These are phyloP conservation scores for Paragorgia papillata DNA, from an alignment of 92 coral and sea anemone genomes.

Conservation along the genomic window DNA sequence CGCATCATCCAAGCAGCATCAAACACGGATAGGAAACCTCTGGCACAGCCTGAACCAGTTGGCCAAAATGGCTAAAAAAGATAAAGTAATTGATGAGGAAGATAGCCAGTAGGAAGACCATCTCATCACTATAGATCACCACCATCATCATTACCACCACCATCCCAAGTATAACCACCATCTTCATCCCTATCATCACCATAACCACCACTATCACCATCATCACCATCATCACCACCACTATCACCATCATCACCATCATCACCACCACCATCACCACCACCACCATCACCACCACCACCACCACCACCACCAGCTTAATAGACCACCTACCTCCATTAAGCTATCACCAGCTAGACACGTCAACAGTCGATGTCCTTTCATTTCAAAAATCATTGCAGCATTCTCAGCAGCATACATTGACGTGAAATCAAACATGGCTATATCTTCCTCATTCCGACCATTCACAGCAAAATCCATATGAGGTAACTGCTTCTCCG, in stretches of 20 bases:
- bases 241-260: no score
- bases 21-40: conserved; percentile 90
- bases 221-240: no score
- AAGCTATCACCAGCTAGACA: conserved; percentile 90
- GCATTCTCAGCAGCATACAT: conserved; percentile 94
- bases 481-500: conserved; percentile 80
- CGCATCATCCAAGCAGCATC: conserved; percentile 98
- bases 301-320: no score
- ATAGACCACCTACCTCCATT: conserved; percentile 73
- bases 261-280: no score
- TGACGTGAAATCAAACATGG: conserved; percentile 98
- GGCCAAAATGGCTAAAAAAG: conserved; percentile 94
- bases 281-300: no score
- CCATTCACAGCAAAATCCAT: conserved; percentile 85
- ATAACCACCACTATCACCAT: no score
- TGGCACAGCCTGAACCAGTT: conserved; percentile 97
- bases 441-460: conserved; percentile 85
- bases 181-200: no score
- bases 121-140: no score
- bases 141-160: no score
- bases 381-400: conserved; percentile 80
- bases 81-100: not conserved
- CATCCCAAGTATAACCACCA: no score
- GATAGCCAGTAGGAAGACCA: not conserved
- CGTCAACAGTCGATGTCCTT: conserved; percentile 78